phyloP scores from a whole-genome alignment of 2,113 vertebrate genomes.

The Toxostoma redivivum region DNA sequence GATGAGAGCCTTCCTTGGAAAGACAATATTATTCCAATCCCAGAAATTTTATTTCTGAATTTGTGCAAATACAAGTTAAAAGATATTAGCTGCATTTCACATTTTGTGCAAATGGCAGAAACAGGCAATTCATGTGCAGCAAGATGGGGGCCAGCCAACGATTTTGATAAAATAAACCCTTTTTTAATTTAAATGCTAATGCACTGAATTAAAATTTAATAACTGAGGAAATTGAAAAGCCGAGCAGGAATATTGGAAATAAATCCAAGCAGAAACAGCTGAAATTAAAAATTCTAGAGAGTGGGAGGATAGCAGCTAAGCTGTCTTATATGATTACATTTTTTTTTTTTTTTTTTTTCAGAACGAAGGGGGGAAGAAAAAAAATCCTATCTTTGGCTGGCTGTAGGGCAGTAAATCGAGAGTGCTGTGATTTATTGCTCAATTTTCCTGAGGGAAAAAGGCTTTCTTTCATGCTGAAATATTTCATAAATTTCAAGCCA shows the following conservation, averaged over 20 bases:
- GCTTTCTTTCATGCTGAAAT: slow-evolving; percentile 85
- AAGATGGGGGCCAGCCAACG: slow-evolving; percentile 75
- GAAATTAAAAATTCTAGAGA: slow-evolving; percentile 99
- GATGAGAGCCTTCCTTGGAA: slow-evolving; percentile 70
- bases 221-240: slow-evolving; percentile 99
- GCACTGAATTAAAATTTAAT: slow-evolving; percentile 99
- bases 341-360: slow-evolving; percentile 88
- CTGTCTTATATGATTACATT: slow-evolving; percentile 96
- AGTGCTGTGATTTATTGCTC: slow-evolving; percentile 95
- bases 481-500: slow-evolving; percentile 93
- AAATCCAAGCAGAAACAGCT: slow-evolving; percentile 99
- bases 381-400: slow-evolving; percentile 87
- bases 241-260: slow-evolving; percentile 99
- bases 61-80: slow-evolving; percentile 79
- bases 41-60: slow-evolving; percentile 80
- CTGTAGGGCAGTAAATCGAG: slow-evolving; percentile 91
- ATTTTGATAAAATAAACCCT: slow-evolving; percentile 90
- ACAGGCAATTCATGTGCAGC: slow-evolving; percentile 77
- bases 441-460: slow-evolving; percentile 89
- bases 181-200: slow-evolving; percentile 99
- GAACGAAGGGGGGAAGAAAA: slow-evolving; percentile 77
- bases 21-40: slow-evolving; percentile 78
- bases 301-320: slow-evolving; percentile 91
- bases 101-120: slow-evolving; percentile 80
- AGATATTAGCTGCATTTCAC: slow-evolving; percentile 78